A percentile compares a stretch with the other conserved stretches of the same genome.
phyloP scores from a whole-genome alignment of 2,113 vertebrate genomes.

The Xenopus laevis region DNA sequence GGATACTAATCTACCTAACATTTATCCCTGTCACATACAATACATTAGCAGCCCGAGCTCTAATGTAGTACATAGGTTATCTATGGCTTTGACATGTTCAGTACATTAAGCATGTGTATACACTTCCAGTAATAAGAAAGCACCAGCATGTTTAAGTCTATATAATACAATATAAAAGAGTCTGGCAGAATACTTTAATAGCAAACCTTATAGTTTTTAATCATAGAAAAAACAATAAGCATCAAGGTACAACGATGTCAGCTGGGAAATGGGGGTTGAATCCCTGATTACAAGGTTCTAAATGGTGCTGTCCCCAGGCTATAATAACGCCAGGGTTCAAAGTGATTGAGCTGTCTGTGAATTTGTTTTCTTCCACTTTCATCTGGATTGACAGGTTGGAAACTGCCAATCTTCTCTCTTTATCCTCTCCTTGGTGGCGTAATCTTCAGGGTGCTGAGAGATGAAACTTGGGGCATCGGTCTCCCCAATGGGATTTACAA shows the following conservation, averaged over 20 bases:
- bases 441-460: conserved; percentile 35
- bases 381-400: conserved; percentile 34
- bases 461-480: conserved; percentile 33
- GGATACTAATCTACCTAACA: too few species aligned
- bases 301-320: conserved; percentile 12
- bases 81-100: too few species aligned
- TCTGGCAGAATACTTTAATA: too few species aligned
- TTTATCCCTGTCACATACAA: too few species aligned
- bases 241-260: conserved; percentile 5
- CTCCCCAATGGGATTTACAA: conserved; percentile 26
- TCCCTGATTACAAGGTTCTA: conserved; percentile 17
- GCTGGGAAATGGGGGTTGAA: conserved; percentile 2
- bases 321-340: conserved; percentile 9
- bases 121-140: too few species aligned
- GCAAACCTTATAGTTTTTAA: too few species aligned
- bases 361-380: conserved; percentile 29
- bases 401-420: conserved; percentile 32
- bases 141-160: too few species aligned
- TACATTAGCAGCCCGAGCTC: too few species aligned
- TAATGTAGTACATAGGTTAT: too few species aligned
- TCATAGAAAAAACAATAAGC: background rate
- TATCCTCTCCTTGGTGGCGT: conserved; percentile 26
- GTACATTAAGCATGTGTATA: too few species aligned
- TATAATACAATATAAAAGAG: too few species aligned
- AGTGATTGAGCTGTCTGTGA: conserved; percentile 26